phyloP scores from a whole-genome alignment of 30 jellyfish, hydroid and myxozoan genomes.

The Chrysaora quinquecirrha region DNA sequence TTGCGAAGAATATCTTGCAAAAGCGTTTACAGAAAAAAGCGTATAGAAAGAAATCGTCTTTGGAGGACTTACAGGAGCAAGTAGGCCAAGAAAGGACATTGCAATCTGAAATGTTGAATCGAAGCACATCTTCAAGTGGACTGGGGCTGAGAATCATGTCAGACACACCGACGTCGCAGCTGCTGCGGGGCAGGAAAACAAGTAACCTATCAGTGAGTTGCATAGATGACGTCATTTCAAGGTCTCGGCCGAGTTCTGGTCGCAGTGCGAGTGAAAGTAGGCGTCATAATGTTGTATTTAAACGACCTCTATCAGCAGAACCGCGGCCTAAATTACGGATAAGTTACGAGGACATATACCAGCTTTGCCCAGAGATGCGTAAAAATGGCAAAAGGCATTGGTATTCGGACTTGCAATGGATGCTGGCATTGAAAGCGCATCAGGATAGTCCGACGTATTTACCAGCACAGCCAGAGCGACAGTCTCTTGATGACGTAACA shows the following conservation, averaged over 20 bases:
- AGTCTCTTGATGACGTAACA: conserved; percentile 9
- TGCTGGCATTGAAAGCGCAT: conserved; percentile 69
- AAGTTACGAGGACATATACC: conserved; percentile 52
- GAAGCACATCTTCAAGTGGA: neutral
- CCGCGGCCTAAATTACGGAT: neutral
- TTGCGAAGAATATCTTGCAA: neutral
- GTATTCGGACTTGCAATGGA: conserved; percentile 62
- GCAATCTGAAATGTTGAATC: neutral
- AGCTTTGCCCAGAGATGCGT: conserved; percentile 66
- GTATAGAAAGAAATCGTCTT: conserved; percentile 7
- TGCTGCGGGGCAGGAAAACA: neutral
- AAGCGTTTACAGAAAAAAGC: conserved; percentile 13
- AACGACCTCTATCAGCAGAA: conserved; percentile 5
- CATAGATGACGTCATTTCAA: too few relatives aligned
- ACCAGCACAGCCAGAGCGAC: conserved; percentile 55
- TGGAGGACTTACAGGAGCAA: neutral
- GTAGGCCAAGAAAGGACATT: neutral
- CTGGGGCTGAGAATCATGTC: neutral
- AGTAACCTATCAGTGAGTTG: too few relatives aligned
- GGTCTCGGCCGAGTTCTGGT: neutral
- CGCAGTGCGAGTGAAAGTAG: neutral
- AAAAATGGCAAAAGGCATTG: conserved; percentile 15
- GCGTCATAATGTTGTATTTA: neutral
- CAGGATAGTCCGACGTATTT: conserved; percentile 37
- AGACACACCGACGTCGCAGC: neutral